Percentiles rank a stretch among this genome's conserved stretches.
Conservation (phyloP, 2,888 invertebrate species). For the Nomada fucata region DNA sequence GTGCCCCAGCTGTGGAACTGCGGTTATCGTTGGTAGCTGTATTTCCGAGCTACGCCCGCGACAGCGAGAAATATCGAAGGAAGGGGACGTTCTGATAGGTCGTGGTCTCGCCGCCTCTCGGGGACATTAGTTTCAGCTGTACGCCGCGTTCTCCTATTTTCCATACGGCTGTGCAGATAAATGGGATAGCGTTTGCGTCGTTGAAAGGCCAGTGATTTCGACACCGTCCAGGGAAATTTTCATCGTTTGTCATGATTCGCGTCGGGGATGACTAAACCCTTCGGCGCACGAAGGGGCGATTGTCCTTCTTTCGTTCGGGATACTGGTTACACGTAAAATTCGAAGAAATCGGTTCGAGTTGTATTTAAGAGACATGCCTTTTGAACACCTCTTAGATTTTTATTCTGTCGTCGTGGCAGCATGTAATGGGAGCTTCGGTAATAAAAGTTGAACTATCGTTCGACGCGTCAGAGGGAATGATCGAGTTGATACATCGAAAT, state of each 20-base stretch:
- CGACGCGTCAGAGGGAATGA: constrained; percentile 7
- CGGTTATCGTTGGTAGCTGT: constrained; percentile 39
- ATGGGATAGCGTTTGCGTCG: neutral
- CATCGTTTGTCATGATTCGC: neutral
- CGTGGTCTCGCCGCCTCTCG: constrained; percentile 1
- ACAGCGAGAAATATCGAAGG: constrained; percentile 43
- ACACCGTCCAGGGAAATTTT: neutral
- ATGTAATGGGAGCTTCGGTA: too few species aligned
- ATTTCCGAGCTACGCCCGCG: constrained; percentile 22
- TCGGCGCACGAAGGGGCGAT: neutral
- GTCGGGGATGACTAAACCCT: too few species aligned
- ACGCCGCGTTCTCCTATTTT: neutral
- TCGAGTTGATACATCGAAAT: constrained; percentile 63
- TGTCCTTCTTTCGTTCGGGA: neutral
- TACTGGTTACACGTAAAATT: too few species aligned
- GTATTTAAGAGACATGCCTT: too few species aligned
- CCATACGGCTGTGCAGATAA: constrained; percentile 15
- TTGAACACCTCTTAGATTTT: too few species aligned
- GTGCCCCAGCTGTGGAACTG: neutral
- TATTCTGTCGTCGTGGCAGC: too few species aligned
- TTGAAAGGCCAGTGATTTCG: constrained; percentile 14
- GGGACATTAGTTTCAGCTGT: constrained; percentile 25
- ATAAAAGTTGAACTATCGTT: too few species aligned
- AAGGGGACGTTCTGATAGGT: constrained; percentile 13
- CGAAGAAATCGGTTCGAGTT: too few species aligned